Evolutionary conservation across 2,797 vertebrate species (phyloP).

Genomic region (Lagorchestes hirsutus): DNA sequence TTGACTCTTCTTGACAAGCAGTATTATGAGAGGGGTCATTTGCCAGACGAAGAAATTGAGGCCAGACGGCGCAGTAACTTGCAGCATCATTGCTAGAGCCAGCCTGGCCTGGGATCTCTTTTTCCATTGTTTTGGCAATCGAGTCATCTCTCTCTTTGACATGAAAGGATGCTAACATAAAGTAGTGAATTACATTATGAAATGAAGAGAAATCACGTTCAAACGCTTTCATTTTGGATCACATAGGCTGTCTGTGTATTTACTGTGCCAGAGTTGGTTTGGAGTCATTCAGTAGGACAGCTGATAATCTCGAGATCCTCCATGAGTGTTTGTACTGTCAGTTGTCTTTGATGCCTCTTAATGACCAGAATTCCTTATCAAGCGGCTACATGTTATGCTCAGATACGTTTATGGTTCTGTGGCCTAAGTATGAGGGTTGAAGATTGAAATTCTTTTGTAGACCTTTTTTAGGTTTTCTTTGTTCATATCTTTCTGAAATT

Average conservation of each 20-base stretch:
- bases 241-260: neutral
- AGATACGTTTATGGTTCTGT: neutral
- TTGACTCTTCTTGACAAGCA: constrained; percentile 37
- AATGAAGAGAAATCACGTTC: neutral
- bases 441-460: neutral
- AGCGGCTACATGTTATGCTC: neutral
- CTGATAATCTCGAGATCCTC: neutral
- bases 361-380: neutral
- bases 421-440: neutral
- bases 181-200: neutral
- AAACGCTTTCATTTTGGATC: neutral
- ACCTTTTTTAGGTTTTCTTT: neutral
- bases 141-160: neutral
- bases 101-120: neutral
- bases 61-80: neutral
- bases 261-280: neutral
- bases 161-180: neutral
- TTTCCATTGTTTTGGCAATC: neutral
- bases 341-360: neutral
- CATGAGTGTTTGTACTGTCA: neutral
- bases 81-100: neutral
- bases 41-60: constrained; percentile 4
- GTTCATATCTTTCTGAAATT: neutral
- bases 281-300: neutral
- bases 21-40: neutral